Base-by-base conservation (phyloP, 2,113 vertebrate species). In the Prunella himalayana region DNA sequence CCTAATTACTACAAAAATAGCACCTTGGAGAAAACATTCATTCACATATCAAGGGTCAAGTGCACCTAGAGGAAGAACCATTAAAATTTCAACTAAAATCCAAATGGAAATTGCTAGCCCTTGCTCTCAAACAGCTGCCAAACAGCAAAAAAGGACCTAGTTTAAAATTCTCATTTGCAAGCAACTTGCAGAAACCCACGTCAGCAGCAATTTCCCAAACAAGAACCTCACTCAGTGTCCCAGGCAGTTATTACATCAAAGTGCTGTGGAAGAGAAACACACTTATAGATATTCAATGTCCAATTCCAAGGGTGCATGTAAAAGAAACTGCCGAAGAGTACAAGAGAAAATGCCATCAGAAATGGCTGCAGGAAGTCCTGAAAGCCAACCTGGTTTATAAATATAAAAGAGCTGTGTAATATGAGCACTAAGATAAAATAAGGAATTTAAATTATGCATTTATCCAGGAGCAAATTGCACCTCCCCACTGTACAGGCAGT, bases 201-300 rank as follows among this genome's bases (percentile, higher is more conserved):
- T 84, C 78, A 93, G 91, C 89, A 89, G 66, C 37, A 65, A 94
- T 94, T 84, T 81, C 72, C 53, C 56, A 65, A 60, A 45, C n/a
- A 77, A 73, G 92, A 92, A 45, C 71, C 73, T 81, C 63, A 17
- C 56, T 60, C 56, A 14, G 51, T 9, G 69, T 81, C 90, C 88
- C 88, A 85, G 69, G 81, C 87, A 93, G 92, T 61, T 92, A 42
- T 47, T 90, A 49, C 82, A 81, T 39, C 92, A 68, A 91, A 92
- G 63, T 28, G 50, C 71, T 84, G 69, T 63, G 51, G 54, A 80
- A 92, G 24, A 86, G 44, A 83, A 91, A 51, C 27, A 33, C 64
- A 19, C 41, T 84, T 57, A 65, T 4, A 64, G 80, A 41, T 65
- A 84, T 68, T 82, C 86, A 82, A 56, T 35, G 70, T 30, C 76